Evolutionary conservation across 2,888 invertebrate genomes (phyloP).

Genomic region (Amiota communis): DNA sequence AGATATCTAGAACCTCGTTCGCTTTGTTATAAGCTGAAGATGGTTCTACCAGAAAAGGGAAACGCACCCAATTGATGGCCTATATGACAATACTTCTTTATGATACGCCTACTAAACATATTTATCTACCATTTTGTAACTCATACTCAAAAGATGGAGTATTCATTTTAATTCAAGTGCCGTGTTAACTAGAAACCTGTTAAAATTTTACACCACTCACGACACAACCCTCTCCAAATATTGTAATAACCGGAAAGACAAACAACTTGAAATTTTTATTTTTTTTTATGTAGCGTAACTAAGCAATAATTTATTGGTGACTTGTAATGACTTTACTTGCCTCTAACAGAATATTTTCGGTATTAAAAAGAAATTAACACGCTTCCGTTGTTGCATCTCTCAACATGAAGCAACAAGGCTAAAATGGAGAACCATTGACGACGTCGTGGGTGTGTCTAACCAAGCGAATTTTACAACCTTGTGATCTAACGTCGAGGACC

Average conservation of each 20-base stretch:
- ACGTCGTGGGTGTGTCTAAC: constrained; percentile 42
- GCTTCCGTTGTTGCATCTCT: constrained; percentile 45
- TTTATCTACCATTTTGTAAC: too few relatives aligned
- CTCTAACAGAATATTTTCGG: constrained; percentile 34
- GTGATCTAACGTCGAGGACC: constrained; percentile 33
- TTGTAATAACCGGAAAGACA: neutral
- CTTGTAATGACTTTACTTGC: constrained; percentile 32
- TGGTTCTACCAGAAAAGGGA: too few relatives aligned
- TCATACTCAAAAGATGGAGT: too few relatives aligned
- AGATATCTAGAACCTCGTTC: too few relatives aligned
- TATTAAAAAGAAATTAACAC: constrained; percentile 66
- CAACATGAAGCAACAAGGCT: constrained; percentile 6
- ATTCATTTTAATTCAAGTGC: too few relatives aligned
- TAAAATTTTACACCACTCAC: neutral
- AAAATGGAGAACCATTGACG: constrained; percentile 37
- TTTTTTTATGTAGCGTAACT: constrained; percentile 63
- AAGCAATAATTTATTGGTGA: constrained; percentile 60
- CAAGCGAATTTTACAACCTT: constrained; percentile 57
- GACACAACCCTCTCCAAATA: neutral
- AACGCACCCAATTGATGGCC: too few relatives aligned
- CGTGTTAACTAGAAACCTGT: neutral
- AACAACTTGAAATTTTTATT: too few relatives aligned
- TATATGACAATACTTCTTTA: too few relatives aligned
- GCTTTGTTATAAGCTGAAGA: too few relatives aligned
- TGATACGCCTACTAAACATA: too few relatives aligned